Evolutionary conservation across 2,113 vertebrate genomes (phyloP), one percentile per base, ranked within the genome.

Genomic region (Sylvilagus bachmani): DNA sequence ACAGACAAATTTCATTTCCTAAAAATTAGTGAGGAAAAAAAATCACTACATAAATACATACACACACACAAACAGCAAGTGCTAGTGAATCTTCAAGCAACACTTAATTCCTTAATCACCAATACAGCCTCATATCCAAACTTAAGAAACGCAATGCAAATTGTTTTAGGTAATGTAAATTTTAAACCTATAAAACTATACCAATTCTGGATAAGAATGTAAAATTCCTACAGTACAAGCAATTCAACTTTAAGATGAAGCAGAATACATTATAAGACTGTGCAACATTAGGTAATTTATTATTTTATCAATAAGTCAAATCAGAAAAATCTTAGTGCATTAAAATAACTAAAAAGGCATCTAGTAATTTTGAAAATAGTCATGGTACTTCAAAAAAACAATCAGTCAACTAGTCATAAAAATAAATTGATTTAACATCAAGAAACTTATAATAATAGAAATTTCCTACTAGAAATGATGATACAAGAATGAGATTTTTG

Each of bases 241-340:
- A 81, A 94, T 74, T 67, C 33, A 80, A 33, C 69, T 79, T 67
- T 79, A 70, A 70, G 73, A 86, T n/a, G 5, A 80, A 81, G 64
- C 2, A 73, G 16, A 13, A 11, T 33, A 5, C 44, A 53, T 64
- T 38, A 66, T 66, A 82, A 80, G n/a, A 27, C 8, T 73, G 10
- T 55, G 4, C n/a, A 67, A 90, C 44, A 33, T 74, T 80, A 80
- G 22, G 27, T 80, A 86, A 94, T 67, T 74, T 3, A 38, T 62
- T 38, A 38, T 62, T 38, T 83, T 8, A 75, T 5, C 55, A 75
- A 73, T 27, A 53, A 17, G 66, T 61, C 49, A 66, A 55, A 44
- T 71, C 33, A 79, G 21, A 79, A 86, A 90, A 71, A 79, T 78
- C 19, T 64, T 0, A 51, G 24, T 61, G 33, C 51, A 83, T 61